These are phyloP conservation scores for Helicolenus hilgendorfi DNA, from an alignment of 2,797 vertebrate genomes.

Conservation along the genomic window DNA sequence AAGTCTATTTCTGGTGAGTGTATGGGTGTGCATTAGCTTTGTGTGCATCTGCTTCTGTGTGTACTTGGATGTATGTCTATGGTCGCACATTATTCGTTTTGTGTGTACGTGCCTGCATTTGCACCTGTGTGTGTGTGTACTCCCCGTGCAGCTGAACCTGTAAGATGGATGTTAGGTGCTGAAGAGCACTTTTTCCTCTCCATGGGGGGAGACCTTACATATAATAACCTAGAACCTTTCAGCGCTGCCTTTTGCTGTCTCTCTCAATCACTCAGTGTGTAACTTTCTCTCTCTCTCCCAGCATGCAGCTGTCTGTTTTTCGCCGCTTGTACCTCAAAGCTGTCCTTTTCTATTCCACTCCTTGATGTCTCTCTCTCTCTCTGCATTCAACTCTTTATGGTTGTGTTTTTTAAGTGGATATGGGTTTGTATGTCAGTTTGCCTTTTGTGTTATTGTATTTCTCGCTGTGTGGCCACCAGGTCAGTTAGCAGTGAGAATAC, in stretches of 20 bases:
- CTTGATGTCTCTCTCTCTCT: background rate
- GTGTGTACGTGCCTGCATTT: background rate
- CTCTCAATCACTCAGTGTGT: constrained; percentile 47
- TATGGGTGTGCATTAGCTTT: background rate
- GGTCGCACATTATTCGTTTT: background rate
- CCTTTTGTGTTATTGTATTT: background rate
- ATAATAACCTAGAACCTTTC: constrained; percentile 63
- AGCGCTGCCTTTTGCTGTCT: background rate
- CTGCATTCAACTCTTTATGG: background rate
- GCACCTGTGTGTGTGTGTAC: background rate
- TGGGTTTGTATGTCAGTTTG: background rate
- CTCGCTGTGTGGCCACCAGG: background rate
- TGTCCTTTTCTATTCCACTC: background rate
- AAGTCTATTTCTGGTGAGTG: constrained; percentile 20
- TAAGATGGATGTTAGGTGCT: constrained; percentile 65
- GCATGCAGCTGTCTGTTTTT: constrained; percentile 40
- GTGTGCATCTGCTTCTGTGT: background rate
- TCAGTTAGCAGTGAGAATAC: background rate
- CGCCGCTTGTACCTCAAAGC: background rate
- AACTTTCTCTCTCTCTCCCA: constrained; percentile 15
- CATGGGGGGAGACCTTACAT: constrained; percentile 50
- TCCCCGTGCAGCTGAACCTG: constrained; percentile 25
- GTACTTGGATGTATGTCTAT: background rate
- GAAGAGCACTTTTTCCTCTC: constrained; percentile 57
- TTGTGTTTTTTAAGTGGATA: background rate